Percentiles rank a stretch among this genome's conserved stretches.
Evolutionary conservation across 2,888 invertebrate genomes (phyloP).

Genomic region (Graphium colonna): DNA sequence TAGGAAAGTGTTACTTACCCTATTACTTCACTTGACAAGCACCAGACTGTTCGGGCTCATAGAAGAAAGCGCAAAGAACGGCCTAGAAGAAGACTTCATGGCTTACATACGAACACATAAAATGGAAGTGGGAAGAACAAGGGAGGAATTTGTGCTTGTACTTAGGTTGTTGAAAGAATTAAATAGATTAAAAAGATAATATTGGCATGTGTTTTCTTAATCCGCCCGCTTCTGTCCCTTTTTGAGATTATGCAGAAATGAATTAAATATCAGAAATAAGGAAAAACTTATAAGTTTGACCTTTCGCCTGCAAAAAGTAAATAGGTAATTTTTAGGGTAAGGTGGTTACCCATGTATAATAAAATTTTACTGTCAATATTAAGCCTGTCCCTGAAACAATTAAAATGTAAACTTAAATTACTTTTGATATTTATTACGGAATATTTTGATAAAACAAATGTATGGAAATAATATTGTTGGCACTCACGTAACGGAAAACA

Average conservation of each 20-base stretch:
- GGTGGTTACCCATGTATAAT: too few species aligned
- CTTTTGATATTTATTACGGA: too few species aligned
- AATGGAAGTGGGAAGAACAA: conserved; percentile 34
- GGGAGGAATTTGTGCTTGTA: conserved; percentile 43
- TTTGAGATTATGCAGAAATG: neutral
- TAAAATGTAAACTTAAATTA: too few species aligned
- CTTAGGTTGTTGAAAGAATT: conserved; percentile 43
- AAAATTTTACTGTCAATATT: too few species aligned
- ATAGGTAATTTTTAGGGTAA: too few species aligned
- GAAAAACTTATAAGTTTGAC: too few species aligned
- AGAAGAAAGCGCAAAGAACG: conserved; percentile 42
- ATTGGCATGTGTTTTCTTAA: neutral
- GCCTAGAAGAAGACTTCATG: conserved; percentile 38
- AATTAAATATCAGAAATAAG: too few species aligned
- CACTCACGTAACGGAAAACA: too few species aligned
- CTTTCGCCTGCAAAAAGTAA: too few species aligned
- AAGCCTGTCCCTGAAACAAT: too few species aligned
- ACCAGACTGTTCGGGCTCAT: conserved; percentile 44
- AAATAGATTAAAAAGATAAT: conserved; percentile 24
- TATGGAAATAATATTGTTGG: too few species aligned
- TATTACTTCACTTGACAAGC: conserved; percentile 48
- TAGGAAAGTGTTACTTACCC: conserved; percentile 37
- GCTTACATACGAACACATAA: conserved; percentile 38
- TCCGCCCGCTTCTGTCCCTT: neutral
- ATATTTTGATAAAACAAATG: too few species aligned